These are phyloP conservation scores for Macquaria australasica DNA, from an alignment of 2,113 vertebrate species.

Conservation along the genomic window DNA sequence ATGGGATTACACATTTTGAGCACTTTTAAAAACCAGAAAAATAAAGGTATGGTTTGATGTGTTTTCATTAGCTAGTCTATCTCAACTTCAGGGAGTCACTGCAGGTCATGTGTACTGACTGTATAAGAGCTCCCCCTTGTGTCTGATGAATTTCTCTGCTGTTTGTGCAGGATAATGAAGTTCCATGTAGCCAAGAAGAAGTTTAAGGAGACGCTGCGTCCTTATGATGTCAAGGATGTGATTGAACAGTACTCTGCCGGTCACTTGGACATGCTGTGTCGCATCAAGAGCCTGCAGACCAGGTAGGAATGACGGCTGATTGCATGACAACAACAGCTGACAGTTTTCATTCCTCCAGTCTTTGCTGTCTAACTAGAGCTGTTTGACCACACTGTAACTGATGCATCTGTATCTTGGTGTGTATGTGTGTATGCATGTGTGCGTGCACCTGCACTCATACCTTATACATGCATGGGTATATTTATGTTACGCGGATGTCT, in stretches of 20 bases:
- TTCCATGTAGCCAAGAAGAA: slow-evolving; percentile 98
- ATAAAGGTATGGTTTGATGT: neutral
- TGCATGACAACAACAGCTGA: neutral
- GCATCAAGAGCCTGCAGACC: slow-evolving; percentile 97
- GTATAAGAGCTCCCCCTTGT: slow-evolving; percentile 44
- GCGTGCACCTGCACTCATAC: neutral
- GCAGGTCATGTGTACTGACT: neutral
- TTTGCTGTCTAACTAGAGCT: neutral
- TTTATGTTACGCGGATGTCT: neutral
- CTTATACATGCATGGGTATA: slow-evolving; percentile 10
- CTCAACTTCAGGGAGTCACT: neutral
- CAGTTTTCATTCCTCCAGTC: neutral
- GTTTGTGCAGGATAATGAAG: slow-evolving; percentile 92
- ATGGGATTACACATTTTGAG: neutral
- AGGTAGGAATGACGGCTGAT: slow-evolving; percentile 82
- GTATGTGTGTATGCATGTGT: slow-evolving; percentile 18
- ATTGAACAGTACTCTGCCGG: slow-evolving; percentile 98
- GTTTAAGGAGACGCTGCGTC: slow-evolving; percentile 96
- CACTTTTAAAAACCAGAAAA: neutral
- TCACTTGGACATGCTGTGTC: slow-evolving; percentile 96
- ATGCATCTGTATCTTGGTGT: slow-evolving; percentile 5
- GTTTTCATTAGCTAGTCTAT: neutral
- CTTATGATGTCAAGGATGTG: slow-evolving; percentile 98
- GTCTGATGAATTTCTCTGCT: slow-evolving; percentile 1
- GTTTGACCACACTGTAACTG: slow-evolving; percentile 15